Percentiles rank a stretch among this genome's conserved stretches.
phyloP scores from a whole-genome alignment of 1,140 invertebrate species.

The Chelonus insularis region DNA sequence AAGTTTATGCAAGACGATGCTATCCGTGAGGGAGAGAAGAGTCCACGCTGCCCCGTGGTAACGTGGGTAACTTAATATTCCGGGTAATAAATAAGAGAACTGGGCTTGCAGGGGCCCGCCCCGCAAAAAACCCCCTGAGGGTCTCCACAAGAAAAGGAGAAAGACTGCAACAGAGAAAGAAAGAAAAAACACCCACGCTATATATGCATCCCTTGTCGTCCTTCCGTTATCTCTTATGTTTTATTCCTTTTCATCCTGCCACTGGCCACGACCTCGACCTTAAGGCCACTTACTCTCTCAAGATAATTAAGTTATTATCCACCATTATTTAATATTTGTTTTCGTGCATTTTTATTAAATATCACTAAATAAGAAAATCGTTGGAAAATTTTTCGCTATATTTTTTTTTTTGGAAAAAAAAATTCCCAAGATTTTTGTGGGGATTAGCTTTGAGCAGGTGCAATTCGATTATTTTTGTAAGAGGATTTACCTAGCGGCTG shows the following conservation, averaged over 20 bases:
- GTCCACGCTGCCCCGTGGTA: constrained; percentile 22
- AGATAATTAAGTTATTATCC: constrained; percentile 32
- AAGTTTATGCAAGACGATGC: constrained; percentile 15
- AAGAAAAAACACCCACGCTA: constrained; percentile 16
- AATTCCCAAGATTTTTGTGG: not conserved
- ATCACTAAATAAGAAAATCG: too few relatives aligned
- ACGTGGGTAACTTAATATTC: constrained; percentile 39
- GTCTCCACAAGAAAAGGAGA: not conserved
- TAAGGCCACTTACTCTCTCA: constrained; percentile 7
- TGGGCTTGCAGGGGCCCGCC: constrained; percentile 31
- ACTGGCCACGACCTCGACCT: constrained; percentile 12
- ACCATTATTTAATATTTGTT: not conserved
- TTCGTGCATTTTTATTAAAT: too few relatives aligned
- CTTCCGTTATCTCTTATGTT: constrained; percentile 13
- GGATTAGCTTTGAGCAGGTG: too few relatives aligned
- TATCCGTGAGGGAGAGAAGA: constrained; percentile 8
- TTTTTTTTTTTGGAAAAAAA: too few relatives aligned
- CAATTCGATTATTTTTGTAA: too few relatives aligned
- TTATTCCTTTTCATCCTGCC: constrained; percentile 1
- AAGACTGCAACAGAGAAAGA: not conserved
- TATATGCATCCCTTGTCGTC: constrained; percentile 17
- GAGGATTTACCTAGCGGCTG: not conserved
- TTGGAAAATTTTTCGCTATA: too few relatives aligned
- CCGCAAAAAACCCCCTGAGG: constrained; percentile 21
- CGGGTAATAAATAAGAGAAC: constrained; percentile 38